Evolutionary conservation across 2,113 vertebrate species (phyloP).

Genomic region (Hemiprocne comata): DNA sequence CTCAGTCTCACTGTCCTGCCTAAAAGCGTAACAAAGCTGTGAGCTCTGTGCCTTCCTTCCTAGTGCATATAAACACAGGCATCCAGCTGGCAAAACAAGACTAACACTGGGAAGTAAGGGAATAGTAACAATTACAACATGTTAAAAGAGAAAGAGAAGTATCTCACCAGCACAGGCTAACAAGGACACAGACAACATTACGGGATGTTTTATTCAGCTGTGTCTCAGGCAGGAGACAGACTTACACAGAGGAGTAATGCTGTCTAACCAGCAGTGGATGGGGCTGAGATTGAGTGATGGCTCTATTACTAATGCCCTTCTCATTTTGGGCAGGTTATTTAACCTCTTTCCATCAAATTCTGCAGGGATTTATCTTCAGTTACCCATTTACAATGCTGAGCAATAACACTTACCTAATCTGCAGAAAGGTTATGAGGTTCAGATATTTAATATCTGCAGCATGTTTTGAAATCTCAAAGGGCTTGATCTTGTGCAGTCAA

Average conservation of each 20-base stretch:
- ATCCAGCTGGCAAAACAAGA: neutral
- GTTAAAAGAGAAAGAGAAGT: neutral
- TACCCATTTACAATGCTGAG: neutral
- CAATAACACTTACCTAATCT: constrained; percentile 33
- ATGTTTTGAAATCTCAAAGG: constrained; percentile 48
- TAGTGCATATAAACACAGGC: neutral
- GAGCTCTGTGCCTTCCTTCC: neutral
- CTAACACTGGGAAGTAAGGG: neutral
- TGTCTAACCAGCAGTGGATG: neutral
- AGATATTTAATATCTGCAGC: constrained; percentile 31
- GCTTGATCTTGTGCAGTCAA: neutral
- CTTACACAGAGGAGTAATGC: neutral
- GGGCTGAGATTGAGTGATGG: neutral
- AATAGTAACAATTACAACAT: neutral
- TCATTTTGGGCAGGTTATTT: neutral
- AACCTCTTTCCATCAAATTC: constrained; percentile 21
- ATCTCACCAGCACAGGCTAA: neutral
- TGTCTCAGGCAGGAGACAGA: neutral
- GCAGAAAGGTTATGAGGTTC: constrained; percentile 11
- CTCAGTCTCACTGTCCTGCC: neutral
- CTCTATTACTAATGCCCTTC: neutral
- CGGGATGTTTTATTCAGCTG: neutral
- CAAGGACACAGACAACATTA: neutral
- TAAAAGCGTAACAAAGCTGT: neutral
- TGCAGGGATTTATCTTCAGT: neutral